Percentiles rank a stretch among this genome's conserved stretches.
Conservation (phyloP, 2,113 vertebrate genomes). For the Ageneiosus marmoratus region DNA sequence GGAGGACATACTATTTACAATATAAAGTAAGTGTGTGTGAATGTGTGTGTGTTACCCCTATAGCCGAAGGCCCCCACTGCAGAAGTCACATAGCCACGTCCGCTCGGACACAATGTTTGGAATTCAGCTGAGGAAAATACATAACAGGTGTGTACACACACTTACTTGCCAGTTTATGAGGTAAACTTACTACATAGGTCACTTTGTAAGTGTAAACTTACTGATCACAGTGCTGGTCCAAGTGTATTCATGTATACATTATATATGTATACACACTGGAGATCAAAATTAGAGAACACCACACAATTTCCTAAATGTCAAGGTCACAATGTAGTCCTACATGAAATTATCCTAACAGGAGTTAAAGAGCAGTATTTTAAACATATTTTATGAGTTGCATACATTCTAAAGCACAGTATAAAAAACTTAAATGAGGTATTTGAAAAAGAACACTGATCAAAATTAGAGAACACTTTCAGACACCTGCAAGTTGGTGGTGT, state of each 20-base stretch:
- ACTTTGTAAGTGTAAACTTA: constrained; percentile 1
- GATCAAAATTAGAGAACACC: too few species aligned
- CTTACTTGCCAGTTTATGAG: not conserved
- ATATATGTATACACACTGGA: too few species aligned
- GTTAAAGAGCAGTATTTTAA: too few species aligned
- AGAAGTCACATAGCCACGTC: constrained; percentile 73
- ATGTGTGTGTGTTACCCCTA: constrained; percentile 64
- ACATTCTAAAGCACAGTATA: too few species aligned
- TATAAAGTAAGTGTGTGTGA: constrained; percentile 3
- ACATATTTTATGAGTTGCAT: too few species aligned
- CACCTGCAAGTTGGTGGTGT: too few species aligned
- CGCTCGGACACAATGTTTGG: constrained; percentile 80
- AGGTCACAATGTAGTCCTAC: too few species aligned
- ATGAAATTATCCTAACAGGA: too few species aligned
- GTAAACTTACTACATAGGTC: not conserved
- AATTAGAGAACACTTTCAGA: too few species aligned
- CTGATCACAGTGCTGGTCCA: not conserved
- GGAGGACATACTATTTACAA: constrained; percentile 13
- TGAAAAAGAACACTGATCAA: too few species aligned
- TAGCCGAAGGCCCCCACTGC: constrained; percentile 67
- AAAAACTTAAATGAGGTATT: too few species aligned
- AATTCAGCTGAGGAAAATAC: constrained; percentile 72
- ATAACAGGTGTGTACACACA: constrained; percentile 17
- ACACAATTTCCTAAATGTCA: too few species aligned
- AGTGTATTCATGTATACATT: not conserved